Evolutionary conservation across 2,113 vertebrate species (phyloP).

Genomic region (Platichthys flesus): DNA sequence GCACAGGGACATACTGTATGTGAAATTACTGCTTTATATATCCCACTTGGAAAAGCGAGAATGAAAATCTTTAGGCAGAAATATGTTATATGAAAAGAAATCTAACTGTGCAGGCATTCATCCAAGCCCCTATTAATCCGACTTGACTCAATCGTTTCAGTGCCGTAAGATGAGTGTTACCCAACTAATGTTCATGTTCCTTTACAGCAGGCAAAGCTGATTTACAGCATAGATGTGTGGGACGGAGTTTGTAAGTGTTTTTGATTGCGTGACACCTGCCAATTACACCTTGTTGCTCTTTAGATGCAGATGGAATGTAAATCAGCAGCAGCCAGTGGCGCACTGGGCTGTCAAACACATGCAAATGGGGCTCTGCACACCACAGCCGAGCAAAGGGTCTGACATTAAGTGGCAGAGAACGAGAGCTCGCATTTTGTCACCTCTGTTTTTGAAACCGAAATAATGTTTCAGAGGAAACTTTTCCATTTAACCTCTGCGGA

Average conservation of each 20-base stretch:
- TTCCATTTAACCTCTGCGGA: slow-evolving; percentile 57
- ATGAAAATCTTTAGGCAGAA: background rate
- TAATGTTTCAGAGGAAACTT: slow-evolving; percentile 47
- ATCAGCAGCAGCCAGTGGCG: background rate
- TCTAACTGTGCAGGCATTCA: background rate
- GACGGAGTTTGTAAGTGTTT: background rate
- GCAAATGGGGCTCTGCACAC: slow-evolving; percentile 9
- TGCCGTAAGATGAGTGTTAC: no score
- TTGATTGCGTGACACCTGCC: slow-evolving; percentile 11
- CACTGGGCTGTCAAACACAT: slow-evolving; percentile 35
- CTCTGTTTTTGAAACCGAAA: slow-evolving; percentile 16
- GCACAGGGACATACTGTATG: background rate
- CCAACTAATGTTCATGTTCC: no score
- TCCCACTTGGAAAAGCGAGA: background rate
- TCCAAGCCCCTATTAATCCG: background rate
- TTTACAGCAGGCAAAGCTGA: background rate
- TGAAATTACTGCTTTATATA: background rate
- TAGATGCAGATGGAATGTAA: no score
- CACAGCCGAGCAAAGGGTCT: slow-evolving; percentile 19
- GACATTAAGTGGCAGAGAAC: slow-evolving; percentile 16
- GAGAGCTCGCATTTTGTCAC: slow-evolving; percentile 8
- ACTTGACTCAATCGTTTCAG: background rate
- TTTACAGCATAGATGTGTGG: background rate
- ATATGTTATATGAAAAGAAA: background rate
- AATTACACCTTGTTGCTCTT: background rate